Conservation (phyloP, 2,797 vertebrate genomes). For the Dallia pectoralis region DNA sequence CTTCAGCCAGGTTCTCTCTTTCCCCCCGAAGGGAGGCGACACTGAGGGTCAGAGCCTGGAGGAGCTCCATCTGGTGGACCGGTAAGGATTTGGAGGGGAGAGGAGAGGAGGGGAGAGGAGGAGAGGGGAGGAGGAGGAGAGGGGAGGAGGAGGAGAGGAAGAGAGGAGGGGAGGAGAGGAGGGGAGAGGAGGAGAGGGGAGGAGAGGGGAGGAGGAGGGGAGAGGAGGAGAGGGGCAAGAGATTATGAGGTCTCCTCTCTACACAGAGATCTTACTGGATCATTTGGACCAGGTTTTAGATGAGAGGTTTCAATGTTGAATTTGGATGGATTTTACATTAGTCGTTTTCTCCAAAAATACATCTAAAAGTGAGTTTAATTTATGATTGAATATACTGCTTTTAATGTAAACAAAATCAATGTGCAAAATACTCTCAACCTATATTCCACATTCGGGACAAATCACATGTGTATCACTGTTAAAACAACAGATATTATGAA, state of each 20-base stretch:
- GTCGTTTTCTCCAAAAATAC: not conserved
- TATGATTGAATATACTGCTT: too few relatives aligned
- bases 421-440: too few relatives aligned
- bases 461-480: too few relatives aligned
- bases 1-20: slow-evolving; percentile 77
- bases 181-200: slow-evolving; percentile 5
- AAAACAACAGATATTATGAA: not conserved
- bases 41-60: slow-evolving; percentile 79
- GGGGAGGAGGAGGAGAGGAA: slow-evolving; percentile 1
- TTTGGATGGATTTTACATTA: not conserved
- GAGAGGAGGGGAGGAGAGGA: not conserved
- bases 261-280: not conserved
- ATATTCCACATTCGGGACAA: too few relatives aligned
- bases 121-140: slow-evolving; percentile 10
- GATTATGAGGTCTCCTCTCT: not conserved
- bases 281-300: not conserved
- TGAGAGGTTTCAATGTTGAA: too few relatives aligned
- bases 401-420: too few relatives aligned
- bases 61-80: slow-evolving; percentile 80
- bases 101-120: not conserved
- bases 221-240: not conserved
- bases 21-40: slow-evolving; percentile 78
- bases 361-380: too few relatives aligned
- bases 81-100: not conserved
- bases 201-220: slow-evolving; percentile 11